A percentile compares a stretch with the other conserved stretches of the same genome.
phyloP scores from a whole-genome alignment of 2,113 vertebrate species.

The Jaculus jaculus region DNA sequence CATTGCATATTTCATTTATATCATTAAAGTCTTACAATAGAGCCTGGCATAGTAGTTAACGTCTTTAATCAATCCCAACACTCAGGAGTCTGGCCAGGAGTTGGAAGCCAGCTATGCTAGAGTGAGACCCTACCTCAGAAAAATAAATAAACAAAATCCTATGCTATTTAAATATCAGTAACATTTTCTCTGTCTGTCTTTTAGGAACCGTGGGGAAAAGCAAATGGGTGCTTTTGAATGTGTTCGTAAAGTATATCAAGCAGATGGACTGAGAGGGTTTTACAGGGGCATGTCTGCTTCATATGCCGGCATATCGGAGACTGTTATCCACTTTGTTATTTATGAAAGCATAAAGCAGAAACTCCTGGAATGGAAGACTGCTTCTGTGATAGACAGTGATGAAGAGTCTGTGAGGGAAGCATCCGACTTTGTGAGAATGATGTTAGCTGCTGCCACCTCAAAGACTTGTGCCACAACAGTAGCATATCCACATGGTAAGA shows the following conservation, averaged over 20 bases:
- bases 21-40: not conserved
- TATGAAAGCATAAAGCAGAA: conserved; percentile 98
- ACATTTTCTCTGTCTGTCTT: conserved; percentile 30
- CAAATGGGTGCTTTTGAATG: conserved; percentile 96
- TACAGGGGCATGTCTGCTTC: conserved; percentile 99
- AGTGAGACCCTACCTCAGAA: no score
- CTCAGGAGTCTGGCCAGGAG: no score
- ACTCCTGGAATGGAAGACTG: conserved; percentile 90
- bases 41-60: no score
- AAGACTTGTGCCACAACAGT: conserved; percentile 98
- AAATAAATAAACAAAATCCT: not conserved
- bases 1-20: not conserved
- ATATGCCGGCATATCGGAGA: conserved; percentile 99
- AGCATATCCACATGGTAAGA: conserved; percentile 97
- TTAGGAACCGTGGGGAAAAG: conserved; percentile 93
- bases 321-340: conserved; percentile 99
- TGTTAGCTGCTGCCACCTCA: conserved; percentile 98
- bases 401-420: conserved; percentile 92
- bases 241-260: conserved; percentile 93
- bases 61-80: no score
- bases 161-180: not conserved
- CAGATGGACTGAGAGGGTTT: conserved; percentile 95
- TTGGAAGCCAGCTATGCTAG: no score
- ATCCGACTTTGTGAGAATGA: conserved; percentile 98
- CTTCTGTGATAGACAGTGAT: conserved; percentile 89